Base-by-base conservation (phyloP, 1,140 invertebrate genomes). In the Pentalonia nigronervosa region DNA sequence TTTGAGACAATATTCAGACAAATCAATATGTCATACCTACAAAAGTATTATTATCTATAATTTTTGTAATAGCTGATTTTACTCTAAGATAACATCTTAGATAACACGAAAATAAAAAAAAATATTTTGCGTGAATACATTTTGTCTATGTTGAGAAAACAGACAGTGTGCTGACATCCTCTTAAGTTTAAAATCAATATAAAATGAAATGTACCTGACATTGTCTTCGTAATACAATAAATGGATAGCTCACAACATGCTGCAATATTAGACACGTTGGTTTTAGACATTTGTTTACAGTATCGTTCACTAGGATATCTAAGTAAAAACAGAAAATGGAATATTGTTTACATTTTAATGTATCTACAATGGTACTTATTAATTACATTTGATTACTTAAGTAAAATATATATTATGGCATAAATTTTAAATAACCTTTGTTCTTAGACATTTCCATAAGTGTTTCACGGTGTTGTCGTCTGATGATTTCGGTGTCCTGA, bases 171-270 rank as follows among this genome's bases (percentile, higher is more conserved):
- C 41, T 41, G 41, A 41, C 41, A 41, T 41, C 41, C 4, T 41
- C 41, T 67, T 60, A 60, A 60, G 23, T 25, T 60, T 25, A 50
- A 21, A 20, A 21, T 86, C 7, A 93, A 53, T 47, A 48, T 25
- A 36, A 30, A 76, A 41, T 90, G 45, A n/a, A 25, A 94, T 94
- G 94, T 95, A 98, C 98, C 96, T 99, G 99, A 95, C 98, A 99
- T 95, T 99, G 98, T 94, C 98, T 96, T 94, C 98, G 95, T 83
- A 99, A 95, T 0, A 99, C 98, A 94, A 99, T 96, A 95, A 99
- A 99, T 60, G 99, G 99, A 96, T 99, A 98, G 94, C 98, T 98
- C 20, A 99, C 95, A 45, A 99, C 95, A 96, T 99, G 98, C 95
- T 99, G 91, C 7, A 93, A 83, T n/a, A 93, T 86, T 9, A 98